Evolutionary conservation across 2,888 invertebrate species (phyloP), one percentile per base, ranked within the genome.

Genomic region (Endotricha flammealis): DNA sequence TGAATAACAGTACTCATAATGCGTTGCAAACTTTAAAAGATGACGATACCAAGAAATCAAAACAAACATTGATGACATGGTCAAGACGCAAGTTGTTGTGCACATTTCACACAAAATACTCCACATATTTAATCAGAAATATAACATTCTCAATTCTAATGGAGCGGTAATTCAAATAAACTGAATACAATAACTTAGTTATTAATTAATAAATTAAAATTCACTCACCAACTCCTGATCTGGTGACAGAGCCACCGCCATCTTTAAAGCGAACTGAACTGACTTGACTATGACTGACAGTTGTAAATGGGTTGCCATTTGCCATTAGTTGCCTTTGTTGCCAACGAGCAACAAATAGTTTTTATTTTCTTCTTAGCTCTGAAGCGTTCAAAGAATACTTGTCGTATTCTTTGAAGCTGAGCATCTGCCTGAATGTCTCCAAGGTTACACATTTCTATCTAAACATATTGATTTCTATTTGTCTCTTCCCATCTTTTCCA

Each of bases 201-300:
- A 8, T 8, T n/a, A 20, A 20, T 8, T 12, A 27, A 6, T 27
- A 48, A 39, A 48, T 39, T 42, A 44, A 42, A 63, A 55, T 50
- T 67, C 61, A 90, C 91, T 91, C 76, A 93, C 93, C 89, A 91
- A 89, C 85, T 93, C 92, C 74, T 93, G 92, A 78, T 93, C 92
- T 74, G 90, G 89, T 85, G 92, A 91, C 88, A 93, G 88, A 69
- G 89, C 90, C 87, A 91, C 91, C 88, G 92, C 92, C 92, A 86
- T 87, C 60, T 87, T 88, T 75, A 38, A 56, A 46, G 38, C 38
- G 53, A 53, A 33, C 32, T 53, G 52, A 50, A 54, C 41, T 47
- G 43, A 41, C 32, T 10, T 32, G 6, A 14, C 14, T n/a, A n/a
- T n/a, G n/a, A n/a, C n/a, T n/a, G n/a, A n/a, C n/a, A n/a, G n/a